A percentile compares a stretch with the other conserved stretches of the same genome.
Evolutionary conservation across 2,888 invertebrate genomes (phyloP).

Genomic region (Lithophane ornitopus): DNA sequence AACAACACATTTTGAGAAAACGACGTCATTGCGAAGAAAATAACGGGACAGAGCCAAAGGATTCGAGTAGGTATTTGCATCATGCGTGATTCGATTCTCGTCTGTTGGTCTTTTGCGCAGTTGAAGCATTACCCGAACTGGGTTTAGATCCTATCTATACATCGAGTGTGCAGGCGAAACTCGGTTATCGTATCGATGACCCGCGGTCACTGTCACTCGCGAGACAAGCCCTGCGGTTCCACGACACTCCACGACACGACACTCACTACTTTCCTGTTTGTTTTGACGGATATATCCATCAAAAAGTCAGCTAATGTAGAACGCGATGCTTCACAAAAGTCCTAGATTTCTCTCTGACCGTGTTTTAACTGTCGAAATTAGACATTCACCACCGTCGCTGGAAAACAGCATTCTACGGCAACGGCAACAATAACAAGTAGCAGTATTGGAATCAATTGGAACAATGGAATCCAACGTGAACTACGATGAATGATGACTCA

Average conservation of each 20-base stretch:
- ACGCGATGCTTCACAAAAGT: constrained; percentile 26
- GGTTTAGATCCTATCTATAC: constrained; percentile 29
- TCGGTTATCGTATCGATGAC: constrained; percentile 82
- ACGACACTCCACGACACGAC: constrained; percentile 63
- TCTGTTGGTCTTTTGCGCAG: constrained; percentile 21
- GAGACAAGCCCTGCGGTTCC: constrained; percentile 54
- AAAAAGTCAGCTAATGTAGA: constrained; percentile 43
- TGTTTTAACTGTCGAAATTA: constrained; percentile 22
- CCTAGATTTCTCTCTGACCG: constrained; percentile 49
- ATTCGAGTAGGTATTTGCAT: constrained; percentile 25
- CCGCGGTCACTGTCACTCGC: constrained; percentile 71
- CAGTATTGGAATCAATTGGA: background rate
- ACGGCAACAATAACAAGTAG: constrained; percentile 1
- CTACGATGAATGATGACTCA: constrained; percentile 16
- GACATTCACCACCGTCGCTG: constrained; percentile 42
- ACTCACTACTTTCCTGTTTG: constrained; percentile 58
- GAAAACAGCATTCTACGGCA: constrained; percentile 25
- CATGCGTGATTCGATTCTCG: constrained; percentile 29
- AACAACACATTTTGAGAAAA: constrained; percentile 29
- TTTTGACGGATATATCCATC: constrained; percentile 34
- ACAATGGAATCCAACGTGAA: constrained; percentile 26
- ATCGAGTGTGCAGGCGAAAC: constrained; percentile 69
- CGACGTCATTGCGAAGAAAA: constrained; percentile 9
- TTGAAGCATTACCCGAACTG: constrained; percentile 8
- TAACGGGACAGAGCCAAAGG: constrained; percentile 47